Evolutionary conservation across 1,140 invertebrate species (phyloP).

Genomic region (Microplitis mediator): DNA sequence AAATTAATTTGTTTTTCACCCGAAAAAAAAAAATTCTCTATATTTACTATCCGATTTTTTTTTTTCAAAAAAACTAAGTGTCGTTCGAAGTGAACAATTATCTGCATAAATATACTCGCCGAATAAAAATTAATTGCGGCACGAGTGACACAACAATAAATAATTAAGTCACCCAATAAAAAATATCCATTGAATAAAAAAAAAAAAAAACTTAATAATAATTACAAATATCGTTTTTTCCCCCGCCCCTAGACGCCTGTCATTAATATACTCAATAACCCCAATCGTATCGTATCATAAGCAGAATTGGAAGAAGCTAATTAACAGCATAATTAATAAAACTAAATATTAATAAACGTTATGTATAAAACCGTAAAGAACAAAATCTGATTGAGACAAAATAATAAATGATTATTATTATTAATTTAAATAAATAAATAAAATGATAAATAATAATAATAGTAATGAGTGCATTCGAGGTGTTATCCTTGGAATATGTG

Average conservation of each 20-base stretch:
- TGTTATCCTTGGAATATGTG: conserved; percentile 26
- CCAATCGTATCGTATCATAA: conserved; percentile 15
- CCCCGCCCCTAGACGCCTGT: neutral
- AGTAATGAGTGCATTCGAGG: conserved; percentile 6
- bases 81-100: too few species aligned
- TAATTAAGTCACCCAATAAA: neutral
- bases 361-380: neutral
- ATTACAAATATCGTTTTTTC: neutral
- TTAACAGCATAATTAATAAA: neutral
- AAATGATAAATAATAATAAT: neutral
- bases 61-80: neutral
- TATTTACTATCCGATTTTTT: neutral
- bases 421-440: neutral
- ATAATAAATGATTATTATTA: neutral
- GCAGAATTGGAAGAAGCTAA: neutral
- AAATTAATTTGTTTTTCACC: too few species aligned
- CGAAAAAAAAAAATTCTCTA: too few species aligned
- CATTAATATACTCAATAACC: neutral
- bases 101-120: too few species aligned
- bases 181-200: neutral
- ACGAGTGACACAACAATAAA: too few species aligned
- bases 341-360: neutral
- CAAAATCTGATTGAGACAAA: neutral
- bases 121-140: too few species aligned
- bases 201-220: neutral